Base-by-base conservation (phyloP, 2,113 vertebrate species). In the Crotalus viridis region DNA sequence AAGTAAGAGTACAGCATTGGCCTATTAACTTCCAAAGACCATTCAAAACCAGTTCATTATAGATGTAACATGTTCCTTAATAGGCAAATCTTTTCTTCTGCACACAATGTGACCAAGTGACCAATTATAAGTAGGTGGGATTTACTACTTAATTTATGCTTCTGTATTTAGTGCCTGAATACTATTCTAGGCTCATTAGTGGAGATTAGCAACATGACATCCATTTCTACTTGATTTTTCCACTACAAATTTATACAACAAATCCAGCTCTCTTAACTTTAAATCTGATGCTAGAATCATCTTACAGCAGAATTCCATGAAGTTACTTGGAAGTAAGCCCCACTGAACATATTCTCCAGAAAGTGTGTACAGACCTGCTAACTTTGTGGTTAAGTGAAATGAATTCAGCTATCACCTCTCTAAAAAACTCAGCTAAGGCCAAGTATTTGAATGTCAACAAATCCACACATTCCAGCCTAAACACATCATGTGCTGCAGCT, bases 361-460 rank as follows among this genome's bases (percentile, higher is more conserved):
- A 88, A 74, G 48, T 39, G 48, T 54, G 21, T 39, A 17, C 2
- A 46, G 86, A 48, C 22, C 28, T 48, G 88, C 88, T 85, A 69
- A 39, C 74, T 86, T 90, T 90, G 89, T 24, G 22, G 22, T 90
- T 39, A 19, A 93, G 48, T 54, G 87, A 90, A 85, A 90, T 51
- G 21, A 90, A 93, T n/a, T 39, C 88, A 12, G 39, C 89, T n/a
- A 88, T 86, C 69, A 28, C 43, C 43, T 89, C 43, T 59, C 56
- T 93, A 89, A 52, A 19, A 52, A 93, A 61, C 88, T 48, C 55
- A 0, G 46, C 51, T 15, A 19, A 89, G 61, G 48, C 10, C 22
- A 92, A 93, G 46, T 87, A 93, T 90, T 87, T 52, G 88, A 86
- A 90, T 52, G 92, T 86, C 89, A 93, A 93, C 88, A 93, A 93